These are phyloP conservation scores for Emydocephalus ijimae DNA, from an alignment of 2,113 vertebrate genomes.

Conservation along the genomic window DNA sequence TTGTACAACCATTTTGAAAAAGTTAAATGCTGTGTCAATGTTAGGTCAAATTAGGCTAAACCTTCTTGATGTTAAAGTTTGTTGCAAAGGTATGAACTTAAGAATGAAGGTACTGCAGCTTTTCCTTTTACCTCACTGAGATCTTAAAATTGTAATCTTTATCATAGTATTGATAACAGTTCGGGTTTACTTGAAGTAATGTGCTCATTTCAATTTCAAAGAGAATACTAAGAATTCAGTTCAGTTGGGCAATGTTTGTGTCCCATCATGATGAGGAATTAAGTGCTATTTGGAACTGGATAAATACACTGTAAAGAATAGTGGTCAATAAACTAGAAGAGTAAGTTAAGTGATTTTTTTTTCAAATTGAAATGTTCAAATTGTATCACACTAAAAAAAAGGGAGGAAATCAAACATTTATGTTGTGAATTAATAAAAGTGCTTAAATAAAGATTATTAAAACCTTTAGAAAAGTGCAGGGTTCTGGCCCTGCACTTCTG, in stretches of 20 bases:
- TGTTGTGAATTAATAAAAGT: no score
- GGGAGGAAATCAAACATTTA: neutral
- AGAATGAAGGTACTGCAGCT: neutral
- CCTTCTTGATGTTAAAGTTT: neutral
- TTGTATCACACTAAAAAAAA: neutral
- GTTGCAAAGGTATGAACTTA: neutral
- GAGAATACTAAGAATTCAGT: neutral
- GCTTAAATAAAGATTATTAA: no score
- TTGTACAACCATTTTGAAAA: neutral
- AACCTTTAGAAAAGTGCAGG: no score
- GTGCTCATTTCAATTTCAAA: neutral
- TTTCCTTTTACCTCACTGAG: neutral
- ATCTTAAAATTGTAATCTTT: neutral
- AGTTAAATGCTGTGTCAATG: neutral
- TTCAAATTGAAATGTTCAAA: neutral
- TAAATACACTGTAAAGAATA: conserved; percentile 1
- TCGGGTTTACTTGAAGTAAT: neutral
- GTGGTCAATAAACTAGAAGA: neutral
- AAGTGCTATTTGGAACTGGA: conserved; percentile 8
- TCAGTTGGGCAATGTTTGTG: neutral
- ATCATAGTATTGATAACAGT: neutral
- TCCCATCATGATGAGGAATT: neutral
- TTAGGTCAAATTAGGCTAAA: neutral
- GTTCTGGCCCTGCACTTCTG: no score
- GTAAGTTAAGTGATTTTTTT: no score